These are phyloP conservation scores for Microplitis deprimator DNA, from an alignment of 2,888 invertebrate species.

Conservation along the genomic window DNA sequence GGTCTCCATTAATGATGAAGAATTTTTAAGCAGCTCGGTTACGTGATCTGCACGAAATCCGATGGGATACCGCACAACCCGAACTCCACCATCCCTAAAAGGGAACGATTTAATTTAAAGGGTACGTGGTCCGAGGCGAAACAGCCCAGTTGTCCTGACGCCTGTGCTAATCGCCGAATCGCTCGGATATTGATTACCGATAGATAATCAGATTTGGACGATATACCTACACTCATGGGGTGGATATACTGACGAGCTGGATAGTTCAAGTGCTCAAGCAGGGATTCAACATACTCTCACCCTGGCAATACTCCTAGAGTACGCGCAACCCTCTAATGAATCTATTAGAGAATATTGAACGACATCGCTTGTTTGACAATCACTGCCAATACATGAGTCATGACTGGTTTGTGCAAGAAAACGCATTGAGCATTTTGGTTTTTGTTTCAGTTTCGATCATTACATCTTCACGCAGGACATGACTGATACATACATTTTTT, in stretches of 20 bases:
- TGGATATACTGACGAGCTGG: constrained; percentile 44
- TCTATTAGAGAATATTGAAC: constrained; percentile 61
- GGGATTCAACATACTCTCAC: constrained; percentile 30
- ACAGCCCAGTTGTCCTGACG: constrained; percentile 28
- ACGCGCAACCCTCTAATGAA: constrained; percentile 62
- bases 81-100: constrained; percentile 1
- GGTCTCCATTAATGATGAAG: constrained; percentile 14
- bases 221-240: constrained; percentile 48
- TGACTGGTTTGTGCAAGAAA: background rate
- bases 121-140: constrained; percentile 34
- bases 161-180: constrained; percentile 55
- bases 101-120: constrained; percentile 30
- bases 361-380: constrained; percentile 57
- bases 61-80: constrained; percentile 21
- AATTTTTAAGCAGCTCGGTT: constrained; percentile 15
- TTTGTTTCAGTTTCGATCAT: background rate
- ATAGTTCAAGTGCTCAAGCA: constrained; percentile 45
- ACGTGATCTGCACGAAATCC: constrained; percentile 30
- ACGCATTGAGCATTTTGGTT: background rate
- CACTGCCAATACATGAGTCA: constrained; percentile 56
- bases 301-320: constrained; percentile 48
- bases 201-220: constrained; percentile 63
- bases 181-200: constrained; percentile 65
- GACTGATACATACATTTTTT: too few relatives aligned
- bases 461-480: background rate